A percentile compares a stretch with the other conserved stretches of the same genome.
phyloP scores from a whole-genome alignment of 2,888 invertebrate genomes.

The Sturmia bella region DNA sequence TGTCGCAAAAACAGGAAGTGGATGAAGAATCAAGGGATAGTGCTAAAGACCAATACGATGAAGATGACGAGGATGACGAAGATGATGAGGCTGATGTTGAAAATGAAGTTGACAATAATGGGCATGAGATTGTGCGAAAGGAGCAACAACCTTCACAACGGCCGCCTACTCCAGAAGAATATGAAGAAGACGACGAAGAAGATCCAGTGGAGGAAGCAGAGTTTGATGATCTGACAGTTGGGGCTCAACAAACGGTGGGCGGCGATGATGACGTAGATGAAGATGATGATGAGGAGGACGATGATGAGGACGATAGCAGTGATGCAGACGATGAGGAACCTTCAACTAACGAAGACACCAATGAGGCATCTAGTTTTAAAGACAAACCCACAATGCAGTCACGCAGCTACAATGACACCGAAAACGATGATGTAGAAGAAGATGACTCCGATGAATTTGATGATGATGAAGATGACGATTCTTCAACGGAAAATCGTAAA shows the following conservation, averaged over 20 bases:
- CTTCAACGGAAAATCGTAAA: conserved; percentile 71
- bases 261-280: conserved; percentile 72
- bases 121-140: conserved; percentile 7
- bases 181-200: conserved; percentile 67
- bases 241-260: conserved; percentile 70
- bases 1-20: conserved; percentile 38
- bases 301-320: conserved; percentile 70
- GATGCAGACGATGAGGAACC: conserved; percentile 69
- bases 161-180: conserved; percentile 60
- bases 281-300: conserved; percentile 70
- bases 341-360: conserved; percentile 61
- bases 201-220: conserved; percentile 71
- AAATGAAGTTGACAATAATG: conserved; percentile 56
- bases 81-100: conserved; percentile 61
- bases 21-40: conserved; percentile 66
- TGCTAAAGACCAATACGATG: conserved; percentile 65
- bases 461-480: conserved; percentile 70
- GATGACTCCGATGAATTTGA: conserved; percentile 68
- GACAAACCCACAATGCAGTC: conserved; percentile 37
- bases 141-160: conserved; percentile 49
- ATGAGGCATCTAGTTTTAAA: conserved; percentile 48
- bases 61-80: conserved; percentile 65
- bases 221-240: conserved; percentile 72
- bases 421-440: conserved; percentile 68
- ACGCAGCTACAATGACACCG: conserved; percentile 65